A percentile compares a stretch with the other conserved stretches of the same genome.
These are phyloP conservation scores for Augochlorella aurata DNA, from an alignment of 2,888 invertebrate genomes.

Conservation along the genomic window DNA sequence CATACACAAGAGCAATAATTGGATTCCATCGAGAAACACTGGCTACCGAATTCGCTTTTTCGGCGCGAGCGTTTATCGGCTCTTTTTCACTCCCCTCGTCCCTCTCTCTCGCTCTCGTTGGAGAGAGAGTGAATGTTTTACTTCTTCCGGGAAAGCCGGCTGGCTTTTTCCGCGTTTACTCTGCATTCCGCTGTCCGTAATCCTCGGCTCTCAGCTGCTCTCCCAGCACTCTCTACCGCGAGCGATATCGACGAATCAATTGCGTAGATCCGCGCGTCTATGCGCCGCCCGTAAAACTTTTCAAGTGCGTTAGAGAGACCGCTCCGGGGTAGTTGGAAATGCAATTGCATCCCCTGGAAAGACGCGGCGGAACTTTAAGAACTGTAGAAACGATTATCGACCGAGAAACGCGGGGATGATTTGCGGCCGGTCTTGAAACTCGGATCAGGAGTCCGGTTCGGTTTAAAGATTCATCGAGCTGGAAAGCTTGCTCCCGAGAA, in stretches of 20 bases:
- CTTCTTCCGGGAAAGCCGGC: not conserved
- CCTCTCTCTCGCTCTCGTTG: too few species aligned
- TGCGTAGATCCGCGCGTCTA: not conserved
- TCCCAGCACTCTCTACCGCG: not conserved
- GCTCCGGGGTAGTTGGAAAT: not conserved
- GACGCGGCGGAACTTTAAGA: not conserved
- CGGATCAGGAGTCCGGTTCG: not conserved
- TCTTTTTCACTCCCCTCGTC: not conserved
- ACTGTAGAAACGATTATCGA: too few species aligned
- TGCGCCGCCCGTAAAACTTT: not conserved
- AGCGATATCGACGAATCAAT: conserved; percentile 22
- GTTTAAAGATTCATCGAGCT: not conserved
- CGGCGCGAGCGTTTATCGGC: not conserved
- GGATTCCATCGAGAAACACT: conserved; percentile 32
- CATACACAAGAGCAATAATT: conserved; percentile 28
- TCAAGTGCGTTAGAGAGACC: not conserved
- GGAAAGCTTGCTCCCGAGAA: not conserved
- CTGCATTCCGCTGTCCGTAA: not conserved
- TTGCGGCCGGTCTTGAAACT: not conserved
- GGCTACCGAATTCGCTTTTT: conserved; percentile 1
- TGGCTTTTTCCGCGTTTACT: not conserved
- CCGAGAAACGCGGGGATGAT: not conserved
- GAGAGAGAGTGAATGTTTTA: conserved; percentile 24
- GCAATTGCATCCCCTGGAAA: not conserved
- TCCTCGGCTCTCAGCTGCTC: not conserved